phyloP scores from a whole-genome alignment of 2,113 vertebrate species.

The Rattus norvegicus region DNA sequence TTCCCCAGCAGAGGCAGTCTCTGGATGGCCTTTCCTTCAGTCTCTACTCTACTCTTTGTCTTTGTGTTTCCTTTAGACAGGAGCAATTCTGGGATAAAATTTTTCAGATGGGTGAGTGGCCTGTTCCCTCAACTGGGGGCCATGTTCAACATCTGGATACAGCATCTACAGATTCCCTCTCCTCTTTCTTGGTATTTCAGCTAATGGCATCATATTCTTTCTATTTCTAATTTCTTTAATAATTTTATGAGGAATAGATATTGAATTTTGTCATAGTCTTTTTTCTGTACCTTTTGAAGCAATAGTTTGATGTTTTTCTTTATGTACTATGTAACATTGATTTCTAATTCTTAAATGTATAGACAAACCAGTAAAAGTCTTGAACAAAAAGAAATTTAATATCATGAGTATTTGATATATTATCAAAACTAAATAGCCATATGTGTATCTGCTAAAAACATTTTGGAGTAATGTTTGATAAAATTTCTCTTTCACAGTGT shows the following conservation, averaged over 20 bases:
- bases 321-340: not conserved
- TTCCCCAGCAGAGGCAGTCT: too few relatives aligned
- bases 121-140: too few relatives aligned
- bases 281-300: not conserved
- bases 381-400: not conserved
- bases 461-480: not conserved
- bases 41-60: too few relatives aligned
- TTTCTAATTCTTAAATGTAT: not conserved
- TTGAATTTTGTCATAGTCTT: not conserved
- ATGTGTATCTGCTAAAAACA: not conserved
- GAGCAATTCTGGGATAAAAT: too few relatives aligned
- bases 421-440: not conserved
- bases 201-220: not conserved
- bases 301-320: not conserved
- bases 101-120: too few relatives aligned
- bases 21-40: too few relatives aligned
- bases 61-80: too few relatives aligned
- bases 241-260: not conserved
- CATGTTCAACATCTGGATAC: too few relatives aligned
- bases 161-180: too few relatives aligned
- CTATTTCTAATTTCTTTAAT: not conserved
- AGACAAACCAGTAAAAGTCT: not conserved
- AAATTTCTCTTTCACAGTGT: not conserved
- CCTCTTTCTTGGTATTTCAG: too few relatives aligned
- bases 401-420: not conserved